Evolutionary conservation across 1,140 invertebrate genomes (phyloP).

Genomic region (Brachionus asplanchnoidis): DNA sequence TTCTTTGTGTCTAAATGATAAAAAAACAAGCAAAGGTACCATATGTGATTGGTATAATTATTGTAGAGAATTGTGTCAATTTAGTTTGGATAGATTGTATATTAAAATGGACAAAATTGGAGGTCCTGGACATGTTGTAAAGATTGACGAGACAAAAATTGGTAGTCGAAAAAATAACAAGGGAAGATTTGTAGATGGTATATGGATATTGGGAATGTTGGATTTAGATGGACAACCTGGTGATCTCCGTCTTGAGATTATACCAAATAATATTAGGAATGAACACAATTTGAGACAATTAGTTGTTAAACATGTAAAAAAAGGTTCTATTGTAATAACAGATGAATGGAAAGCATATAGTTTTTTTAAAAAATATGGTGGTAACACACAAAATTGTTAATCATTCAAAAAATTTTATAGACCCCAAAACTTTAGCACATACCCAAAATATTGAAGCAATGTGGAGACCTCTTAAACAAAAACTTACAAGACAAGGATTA

Average conservation of each 20-base stretch:
- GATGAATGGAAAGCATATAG: conserved; percentile 43
- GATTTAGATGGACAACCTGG: neutral
- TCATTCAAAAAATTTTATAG: conserved; percentile 39
- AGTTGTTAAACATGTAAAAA: conserved; percentile 28
- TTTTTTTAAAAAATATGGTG: neutral
- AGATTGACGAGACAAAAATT: conserved; percentile 43
- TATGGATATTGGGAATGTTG: conserved; percentile 42
- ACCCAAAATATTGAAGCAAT: conserved; percentile 29
- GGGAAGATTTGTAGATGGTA: conserved; percentile 40
- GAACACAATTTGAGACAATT: neutral
- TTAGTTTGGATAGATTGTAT: neutral
- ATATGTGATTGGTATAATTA: neutral
- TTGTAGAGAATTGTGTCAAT: neutral
- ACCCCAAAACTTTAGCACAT: conserved; percentile 31
- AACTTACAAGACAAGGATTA: neutral
- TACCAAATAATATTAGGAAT: neutral
- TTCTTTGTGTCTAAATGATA: neutral
- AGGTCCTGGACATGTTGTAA: neutral
- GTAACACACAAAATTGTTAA: conserved; percentile 32
- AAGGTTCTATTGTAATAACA: conserved; percentile 40
- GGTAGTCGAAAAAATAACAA: conserved; percentile 44
- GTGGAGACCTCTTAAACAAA: conserved; percentile 24
- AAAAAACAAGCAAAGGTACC: neutral
- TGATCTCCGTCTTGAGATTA: neutral
- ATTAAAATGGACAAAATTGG: neutral